Evolutionary conservation across 2,113 vertebrate genomes (phyloP), one percentile per base, ranked within the genome.

Genomic region (Maccullochella peelii): DNA sequence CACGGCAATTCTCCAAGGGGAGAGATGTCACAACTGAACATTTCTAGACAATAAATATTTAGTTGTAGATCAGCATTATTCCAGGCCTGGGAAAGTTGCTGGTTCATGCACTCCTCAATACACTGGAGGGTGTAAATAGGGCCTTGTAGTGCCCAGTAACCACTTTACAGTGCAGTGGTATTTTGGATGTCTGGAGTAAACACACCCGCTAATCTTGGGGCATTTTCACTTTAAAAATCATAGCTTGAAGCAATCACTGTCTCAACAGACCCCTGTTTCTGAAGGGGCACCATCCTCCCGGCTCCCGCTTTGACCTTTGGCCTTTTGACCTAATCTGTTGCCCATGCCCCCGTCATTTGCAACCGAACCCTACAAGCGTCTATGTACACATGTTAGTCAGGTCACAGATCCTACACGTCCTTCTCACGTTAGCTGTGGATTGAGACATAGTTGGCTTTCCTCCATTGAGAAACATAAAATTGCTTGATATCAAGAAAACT

Each of bases 381-480:
- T 89, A 83, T 83, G 74, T 88, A 92, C 93, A 87, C 52, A 49
- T 59, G 52, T 86, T 79, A 89, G 78, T 90, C 62, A 76, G 87
- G 86, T 77, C 69, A 73, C 52, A 76, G 69, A 83, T 76, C 76
- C 75, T 63, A 67, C 68, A 76, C 38, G 73, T 73, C 83, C 47
- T 42, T 44, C 69, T 82, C 57, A 65, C 14, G 4, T 72, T 57
- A 79, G 91, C 91, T 91, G 91, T 86, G 89, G 89, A 89, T 91
- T 80, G 91, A 91, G 90, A 94, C 86, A 50, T 77, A 79, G 79
- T 89, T 93, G 90, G 90, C 91, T 94, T 93, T 91, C 73, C 86
- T 93, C 91, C 88, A 85, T 81, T 86, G 77, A 92, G 76, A 91
- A 85, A 92, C 77, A 80, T 52, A 91, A 92, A 83, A 81, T 72